Evolutionary conservation across 2,113 vertebrate species (phyloP), one percentile per base, ranked within the genome.

Genomic region (Mungos mungo): DNA sequence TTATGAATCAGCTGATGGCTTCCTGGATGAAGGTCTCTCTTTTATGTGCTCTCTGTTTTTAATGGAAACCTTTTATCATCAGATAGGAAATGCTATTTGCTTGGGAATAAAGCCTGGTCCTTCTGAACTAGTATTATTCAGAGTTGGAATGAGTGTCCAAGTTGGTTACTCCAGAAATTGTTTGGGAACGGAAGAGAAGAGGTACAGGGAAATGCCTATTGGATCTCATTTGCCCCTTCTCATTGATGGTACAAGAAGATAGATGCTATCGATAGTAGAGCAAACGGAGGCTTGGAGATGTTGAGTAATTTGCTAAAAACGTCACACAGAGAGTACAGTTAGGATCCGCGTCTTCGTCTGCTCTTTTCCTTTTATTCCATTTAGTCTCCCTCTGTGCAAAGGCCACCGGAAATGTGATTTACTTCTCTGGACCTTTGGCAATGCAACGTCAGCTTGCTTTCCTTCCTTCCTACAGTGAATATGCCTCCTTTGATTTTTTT

Each of bases 1-100:
- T 98, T 97, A 96, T 98, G 96, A 97, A 95, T 96, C 95, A 97
- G 76, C 65, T 35, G 93, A 93, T 90, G 52, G 88, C 72, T 91
- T 97, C 86, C 52, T 79, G 82, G 66, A 77, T 86, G 91, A 95
- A 95, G 88, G 81, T 41, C 72, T 31, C 33, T 45, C 80, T 85
- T 95, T 94, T 52, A 95, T 90, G 69, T 57, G 47, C 18, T 96
- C 57, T 96, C 63, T 79, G n/a, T 90, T 98, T 97, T 95, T 88
- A 96, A 93, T 97, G 87, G 66, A 95, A 95, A 94, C 31, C 83
- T 97, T 95, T 97, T 94, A 83, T 92, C 69, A 90, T 96, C 69
- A 91, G 92, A 77, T 23, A 95, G 33, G 14, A 57, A 91, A 68
- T 47, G 60, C 72, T 41, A 66, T 97, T 88, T 90, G 29, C 71